A percentile compares a stretch with the other conserved stretches of the same genome.
Evolutionary conservation across 2,113 vertebrate genomes (phyloP).

Genomic region (Proterorhinus semilunaris): DNA sequence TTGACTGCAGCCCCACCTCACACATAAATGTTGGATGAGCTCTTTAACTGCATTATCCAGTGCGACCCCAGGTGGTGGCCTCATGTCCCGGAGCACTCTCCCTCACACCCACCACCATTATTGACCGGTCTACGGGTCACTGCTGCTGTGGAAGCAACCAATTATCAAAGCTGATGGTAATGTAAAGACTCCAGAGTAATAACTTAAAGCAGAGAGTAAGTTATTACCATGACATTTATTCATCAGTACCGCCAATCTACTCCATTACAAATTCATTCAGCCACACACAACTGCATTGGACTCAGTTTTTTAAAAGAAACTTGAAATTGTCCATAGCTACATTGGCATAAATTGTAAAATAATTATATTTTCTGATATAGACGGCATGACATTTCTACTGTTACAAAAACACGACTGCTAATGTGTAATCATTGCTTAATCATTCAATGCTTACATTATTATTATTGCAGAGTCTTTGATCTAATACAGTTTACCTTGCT

Average conservation of each 20-base stretch:
- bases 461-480: too few species aligned
- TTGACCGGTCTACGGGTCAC: slow-evolving; percentile 44
- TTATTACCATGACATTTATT: slow-evolving; percentile 34
- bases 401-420: too few species aligned
- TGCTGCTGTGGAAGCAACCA: slow-evolving; percentile 5
- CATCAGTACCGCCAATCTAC: slow-evolving; percentile 19
- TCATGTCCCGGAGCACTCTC: slow-evolving; percentile 12
- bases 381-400: too few species aligned
- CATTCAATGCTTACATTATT: too few species aligned
- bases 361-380: too few species aligned
- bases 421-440: too few species aligned
- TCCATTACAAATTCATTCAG: slow-evolving; percentile 21
- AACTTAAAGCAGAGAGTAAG: neutral
- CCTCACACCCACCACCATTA: slow-evolving; percentile 56
- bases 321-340: too few species aligned
- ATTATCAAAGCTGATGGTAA: slow-evolving; percentile 33
- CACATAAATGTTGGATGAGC: neutral
- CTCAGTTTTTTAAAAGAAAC: neutral
- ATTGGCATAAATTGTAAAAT: too few species aligned
- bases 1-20: neutral
- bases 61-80: slow-evolving; percentile 7
- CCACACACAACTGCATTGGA: slow-evolving; percentile 3
- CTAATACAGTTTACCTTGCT: too few species aligned
- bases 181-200: slow-evolving; percentile 24
- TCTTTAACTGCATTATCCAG: slow-evolving; percentile 5